Conservation (phyloP, 2,797 vertebrate genomes). For the Morus bassanus region DNA sequence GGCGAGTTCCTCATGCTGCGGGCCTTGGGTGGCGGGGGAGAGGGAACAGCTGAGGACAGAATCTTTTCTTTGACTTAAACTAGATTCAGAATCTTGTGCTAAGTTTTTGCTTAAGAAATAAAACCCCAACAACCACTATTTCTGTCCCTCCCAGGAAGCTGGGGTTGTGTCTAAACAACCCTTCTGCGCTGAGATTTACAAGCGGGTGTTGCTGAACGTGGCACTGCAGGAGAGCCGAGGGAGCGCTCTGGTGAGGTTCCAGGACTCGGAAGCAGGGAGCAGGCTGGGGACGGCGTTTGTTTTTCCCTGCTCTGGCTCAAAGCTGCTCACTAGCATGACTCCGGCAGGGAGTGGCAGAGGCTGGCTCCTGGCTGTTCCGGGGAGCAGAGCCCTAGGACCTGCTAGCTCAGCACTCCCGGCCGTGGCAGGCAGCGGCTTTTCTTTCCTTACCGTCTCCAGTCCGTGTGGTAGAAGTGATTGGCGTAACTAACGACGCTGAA, state of each 20-base stretch:
- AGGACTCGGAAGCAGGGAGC: not conserved
- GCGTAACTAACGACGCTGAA: slow-evolving; percentile 90
- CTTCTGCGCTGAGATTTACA: not conserved
- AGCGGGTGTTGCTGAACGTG: not conserved
- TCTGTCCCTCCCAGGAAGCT: not conserved
- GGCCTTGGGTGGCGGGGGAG: not conserved
- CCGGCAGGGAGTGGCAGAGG: accelerated
- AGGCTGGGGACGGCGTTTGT: not conserved
- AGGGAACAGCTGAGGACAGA: not conserved
- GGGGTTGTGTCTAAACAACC: not conserved
- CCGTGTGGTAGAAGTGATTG: slow-evolving; percentile 94
- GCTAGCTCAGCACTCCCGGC: not conserved
- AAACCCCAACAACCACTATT: not conserved
- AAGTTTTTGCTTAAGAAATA: not conserved
- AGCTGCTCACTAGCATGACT: not conserved
- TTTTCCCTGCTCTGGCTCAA: not conserved
- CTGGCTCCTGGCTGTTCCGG: accelerated
- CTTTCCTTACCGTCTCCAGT: slow-evolving; percentile 90
- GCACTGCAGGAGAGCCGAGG: not conserved
- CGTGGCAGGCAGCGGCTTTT: accelerated
- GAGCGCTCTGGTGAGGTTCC: not conserved
- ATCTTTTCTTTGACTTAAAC: not conserved
- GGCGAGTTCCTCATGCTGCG: not conserved
- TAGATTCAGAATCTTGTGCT: not conserved
- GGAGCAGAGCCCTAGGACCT: not conserved